phyloP scores from a whole-genome alignment of 2,888 invertebrate genomes.

The Euclidia mi region DNA sequence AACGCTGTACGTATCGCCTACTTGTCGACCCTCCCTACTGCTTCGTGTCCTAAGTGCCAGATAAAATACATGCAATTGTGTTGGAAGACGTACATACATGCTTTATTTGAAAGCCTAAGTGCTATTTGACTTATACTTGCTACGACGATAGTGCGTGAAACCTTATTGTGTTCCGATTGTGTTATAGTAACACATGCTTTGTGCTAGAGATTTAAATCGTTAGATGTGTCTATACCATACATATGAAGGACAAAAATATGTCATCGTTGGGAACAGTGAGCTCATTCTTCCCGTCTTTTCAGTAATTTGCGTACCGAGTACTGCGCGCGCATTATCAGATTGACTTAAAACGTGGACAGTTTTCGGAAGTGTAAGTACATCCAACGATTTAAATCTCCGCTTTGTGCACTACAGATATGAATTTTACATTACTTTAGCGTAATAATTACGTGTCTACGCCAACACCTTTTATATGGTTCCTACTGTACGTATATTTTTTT shows the following conservation, averaged over 20 bases:
- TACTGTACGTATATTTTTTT: slow-evolving; percentile 21
- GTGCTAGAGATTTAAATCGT: too few species aligned
- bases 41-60: slow-evolving; percentile 92
- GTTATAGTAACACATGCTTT: slow-evolving; percentile 60
- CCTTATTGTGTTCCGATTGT: slow-evolving; percentile 31
- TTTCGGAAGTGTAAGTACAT: too few species aligned
- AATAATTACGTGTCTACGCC: slow-evolving; percentile 53
- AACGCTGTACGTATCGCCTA: slow-evolving; percentile 97
- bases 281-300: too few species aligned
- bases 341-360: too few species aligned
- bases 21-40: slow-evolving; percentile 95
- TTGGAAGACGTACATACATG: slow-evolving; percentile 80
- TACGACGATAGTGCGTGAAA: slow-evolving; percentile 38
- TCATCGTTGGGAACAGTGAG: too few species aligned
- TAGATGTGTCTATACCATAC: too few species aligned
- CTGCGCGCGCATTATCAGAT: too few species aligned
- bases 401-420: slow-evolving; percentile 56
- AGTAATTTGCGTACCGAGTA: too few species aligned
- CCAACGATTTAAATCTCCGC: too few species aligned
- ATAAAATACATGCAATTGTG: slow-evolving; percentile 87
- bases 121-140: slow-evolving; percentile 40
- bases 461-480: slow-evolving; percentile 53
- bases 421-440: slow-evolving; percentile 40
- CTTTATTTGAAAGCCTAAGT: slow-evolving; percentile 62
- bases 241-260: too few species aligned